phyloP scores from a whole-genome alignment of 2,113 vertebrate genomes.

The Hystrix brachyura region DNA sequence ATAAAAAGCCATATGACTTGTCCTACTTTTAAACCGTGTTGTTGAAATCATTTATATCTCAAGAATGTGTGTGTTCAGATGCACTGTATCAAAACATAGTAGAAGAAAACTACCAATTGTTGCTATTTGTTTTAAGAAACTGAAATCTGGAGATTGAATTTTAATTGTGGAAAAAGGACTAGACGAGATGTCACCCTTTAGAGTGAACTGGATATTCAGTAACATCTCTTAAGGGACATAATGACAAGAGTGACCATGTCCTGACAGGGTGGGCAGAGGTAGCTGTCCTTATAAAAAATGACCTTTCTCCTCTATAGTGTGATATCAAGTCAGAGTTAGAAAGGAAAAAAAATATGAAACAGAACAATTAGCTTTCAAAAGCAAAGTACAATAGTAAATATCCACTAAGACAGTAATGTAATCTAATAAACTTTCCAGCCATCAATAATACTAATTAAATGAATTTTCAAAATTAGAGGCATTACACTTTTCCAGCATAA shows the following conservation, averaged over 20 bases:
- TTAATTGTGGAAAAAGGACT: neutral
- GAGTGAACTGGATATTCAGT: neutral
- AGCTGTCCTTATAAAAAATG: neutral
- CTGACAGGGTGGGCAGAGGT: neutral
- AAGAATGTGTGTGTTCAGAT: neutral
- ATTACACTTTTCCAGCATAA: neutral
- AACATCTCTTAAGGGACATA: neutral
- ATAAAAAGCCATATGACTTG: neutral
- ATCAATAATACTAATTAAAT: conserved; percentile 18
- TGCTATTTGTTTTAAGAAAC: neutral
- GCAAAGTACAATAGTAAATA: conserved; percentile 28
- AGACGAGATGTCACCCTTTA: neutral
- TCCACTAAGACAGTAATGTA: neutral
- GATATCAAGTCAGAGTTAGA: conserved; percentile 35
- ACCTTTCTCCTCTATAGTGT: neutral
- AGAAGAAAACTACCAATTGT: neutral
- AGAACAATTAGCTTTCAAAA: neutral
- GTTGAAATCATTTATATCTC: neutral
- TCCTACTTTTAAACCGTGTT: neutral
- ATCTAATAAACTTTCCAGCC: neutral
- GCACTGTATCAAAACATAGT: neutral
- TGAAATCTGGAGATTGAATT: neutral
- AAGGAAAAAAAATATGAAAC: conserved; percentile 2
- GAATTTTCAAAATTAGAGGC: conserved; percentile 18
- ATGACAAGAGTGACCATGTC: neutral